phyloP scores from a whole-genome alignment of 2,888 invertebrate genomes.

The Caenorhabditis auriculariae region DNA sequence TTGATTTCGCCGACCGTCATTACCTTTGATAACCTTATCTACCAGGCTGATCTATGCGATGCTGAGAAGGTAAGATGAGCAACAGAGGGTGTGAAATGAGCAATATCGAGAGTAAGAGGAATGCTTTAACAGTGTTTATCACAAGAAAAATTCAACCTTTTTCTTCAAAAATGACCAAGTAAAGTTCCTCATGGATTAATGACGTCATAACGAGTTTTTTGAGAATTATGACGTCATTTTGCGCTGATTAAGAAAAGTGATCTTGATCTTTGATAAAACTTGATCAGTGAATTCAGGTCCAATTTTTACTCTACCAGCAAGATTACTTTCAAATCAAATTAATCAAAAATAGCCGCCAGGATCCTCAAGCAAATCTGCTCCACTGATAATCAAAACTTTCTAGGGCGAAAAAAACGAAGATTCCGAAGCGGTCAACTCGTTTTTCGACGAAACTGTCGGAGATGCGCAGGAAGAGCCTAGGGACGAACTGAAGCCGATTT shows the following conservation, averaged over 20 bases:
- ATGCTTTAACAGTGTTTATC: neutral
- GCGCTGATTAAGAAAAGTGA: too few species aligned
- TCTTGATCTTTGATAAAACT: too few species aligned
- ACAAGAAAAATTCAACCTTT: too few species aligned
- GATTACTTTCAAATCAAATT: too few species aligned
- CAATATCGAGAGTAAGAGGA: constrained; percentile 3
- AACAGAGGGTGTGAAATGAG: neutral
- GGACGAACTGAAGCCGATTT: constrained; percentile 1
- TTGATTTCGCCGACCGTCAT: constrained; percentile 42
- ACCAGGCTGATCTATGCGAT: constrained; percentile 40
- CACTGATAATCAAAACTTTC: too few species aligned
- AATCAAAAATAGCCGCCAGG: too few species aligned
- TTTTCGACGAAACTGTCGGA: constrained; percentile 5
- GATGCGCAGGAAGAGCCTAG: constrained; percentile 1
- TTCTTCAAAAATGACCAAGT: neutral
- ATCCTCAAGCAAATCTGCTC: too few species aligned
- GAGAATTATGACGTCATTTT: too few species aligned
- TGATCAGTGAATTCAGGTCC: too few species aligned
- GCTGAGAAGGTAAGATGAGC: constrained; percentile 13
- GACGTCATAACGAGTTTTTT: neutral
- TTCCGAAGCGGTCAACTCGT: constrained; percentile 12
- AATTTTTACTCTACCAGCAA: too few species aligned
- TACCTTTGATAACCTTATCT: constrained; percentile 47
- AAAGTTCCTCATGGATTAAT: neutral
- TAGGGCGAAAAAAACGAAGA: too few species aligned